Evolutionary conservation across 2,113 vertebrate species (phyloP), one percentile per base, ranked within the genome.

Genomic region (Nannobrachium achirus): DNA sequence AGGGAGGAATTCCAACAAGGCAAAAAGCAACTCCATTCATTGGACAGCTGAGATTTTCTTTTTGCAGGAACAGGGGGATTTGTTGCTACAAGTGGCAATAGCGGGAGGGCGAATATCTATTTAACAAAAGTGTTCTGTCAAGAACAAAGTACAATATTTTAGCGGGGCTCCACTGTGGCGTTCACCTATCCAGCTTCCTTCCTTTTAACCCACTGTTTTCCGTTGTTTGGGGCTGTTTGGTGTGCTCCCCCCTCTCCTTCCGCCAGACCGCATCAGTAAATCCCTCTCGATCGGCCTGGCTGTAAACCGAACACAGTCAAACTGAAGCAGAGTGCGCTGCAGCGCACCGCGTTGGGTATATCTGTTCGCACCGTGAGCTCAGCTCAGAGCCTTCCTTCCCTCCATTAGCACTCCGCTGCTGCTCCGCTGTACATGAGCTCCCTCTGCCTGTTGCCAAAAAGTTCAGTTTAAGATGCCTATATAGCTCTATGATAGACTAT

Each of bases 21-120:
- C 96, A 98, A 90, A 98, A 98, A 66, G 96, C 94, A 93, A 98
- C 96, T 94, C 97, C 97, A 98, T 98, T 98, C 96, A 98, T 98
- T 93, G 92, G 95, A 86, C 82, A 79, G 91, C 86, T 83, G 85
- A 88, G 87, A 75, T 64, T 60, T 85, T 88, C 62, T 1, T 58
- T 72, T 76, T 64, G 84, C 80, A n/a, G 67, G 73, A 69, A 77
- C 81, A 73, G 71, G 82, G 82, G 58, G 79, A 44, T 72, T 68
- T 67, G 72, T 64, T 71, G 78, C 75, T 45, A 10, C 38, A 63
- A 45, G 55, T 78, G 58, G 71, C 67, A 51, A 25, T 8, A 3
- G 77, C 62, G 58, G 64, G 64, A 62, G 49, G 25, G 15, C 10
- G 10, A 19, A 42, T 62, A 63, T 69, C 44, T 0, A 72, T 18